Evolutionary conservation across 2,888 invertebrate species (phyloP).

Genomic region (Nebria salina): DNA sequence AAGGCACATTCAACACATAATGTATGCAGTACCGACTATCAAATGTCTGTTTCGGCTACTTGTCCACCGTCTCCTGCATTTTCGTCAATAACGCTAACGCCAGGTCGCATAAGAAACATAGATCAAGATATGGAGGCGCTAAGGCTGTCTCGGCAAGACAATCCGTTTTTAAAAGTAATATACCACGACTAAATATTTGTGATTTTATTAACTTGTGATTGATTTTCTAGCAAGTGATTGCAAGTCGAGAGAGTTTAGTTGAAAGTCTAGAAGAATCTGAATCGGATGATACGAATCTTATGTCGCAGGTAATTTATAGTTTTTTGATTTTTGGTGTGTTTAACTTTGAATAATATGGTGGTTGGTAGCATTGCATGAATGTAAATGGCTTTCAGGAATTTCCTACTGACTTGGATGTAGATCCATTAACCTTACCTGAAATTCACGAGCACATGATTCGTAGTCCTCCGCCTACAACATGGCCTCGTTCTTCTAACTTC

Average conservation of each 20-base stretch:
- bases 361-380: conserved; percentile 48
- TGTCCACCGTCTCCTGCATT: conserved; percentile 66
- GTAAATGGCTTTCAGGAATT: conserved; percentile 60
- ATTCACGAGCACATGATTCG: conserved; percentile 85
- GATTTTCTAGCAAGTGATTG: conserved; percentile 74
- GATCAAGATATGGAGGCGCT: conserved; percentile 87
- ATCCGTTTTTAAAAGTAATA: conserved; percentile 80
- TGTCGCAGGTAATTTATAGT: conserved; percentile 72
- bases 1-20: conserved; percentile 60
- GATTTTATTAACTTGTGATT: conserved; percentile 15
- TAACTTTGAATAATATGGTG: conserved; percentile 37
- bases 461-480: conserved; percentile 81
- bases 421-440: conserved; percentile 79
- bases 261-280: conserved; percentile 78
- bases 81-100: conserved; percentile 75
- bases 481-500: conserved; percentile 72
- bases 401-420: conserved; percentile 69
- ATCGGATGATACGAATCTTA: conserved; percentile 79
- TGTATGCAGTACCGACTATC: conserved; percentile 61
- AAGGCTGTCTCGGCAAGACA: conserved; percentile 82
- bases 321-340: conserved; percentile 12
- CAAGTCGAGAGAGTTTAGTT: conserved; percentile 81
- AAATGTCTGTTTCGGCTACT: conserved; percentile 58
- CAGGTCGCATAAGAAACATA: conserved; percentile 79
- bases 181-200: conserved; percentile 42